Conservation (phyloP, 2,797 vertebrate species). For the Helicolenus hilgendorfi region DNA sequence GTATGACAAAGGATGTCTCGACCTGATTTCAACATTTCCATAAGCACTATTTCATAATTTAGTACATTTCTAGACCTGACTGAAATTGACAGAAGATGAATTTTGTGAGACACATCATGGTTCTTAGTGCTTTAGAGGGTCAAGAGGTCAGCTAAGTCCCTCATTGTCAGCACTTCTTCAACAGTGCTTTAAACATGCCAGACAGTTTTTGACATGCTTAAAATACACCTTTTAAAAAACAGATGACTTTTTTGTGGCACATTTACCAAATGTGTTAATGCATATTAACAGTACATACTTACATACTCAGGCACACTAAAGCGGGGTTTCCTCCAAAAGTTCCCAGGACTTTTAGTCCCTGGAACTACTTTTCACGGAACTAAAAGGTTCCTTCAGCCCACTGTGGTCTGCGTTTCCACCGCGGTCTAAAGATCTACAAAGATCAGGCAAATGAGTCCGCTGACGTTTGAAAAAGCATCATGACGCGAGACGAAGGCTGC, state of each 20-base stretch:
- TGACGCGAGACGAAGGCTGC: too few relatives aligned
- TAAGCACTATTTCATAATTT: neutral
- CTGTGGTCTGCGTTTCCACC: neutral
- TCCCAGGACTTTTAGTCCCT: neutral
- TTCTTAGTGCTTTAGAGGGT: constrained; percentile 13
- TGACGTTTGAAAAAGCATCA: too few relatives aligned
- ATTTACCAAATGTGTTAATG: neutral
- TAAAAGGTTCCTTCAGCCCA: neutral
- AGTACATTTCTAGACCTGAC: neutral
- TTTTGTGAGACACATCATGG: neutral
- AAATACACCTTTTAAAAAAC: neutral
- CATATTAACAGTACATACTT: neutral
- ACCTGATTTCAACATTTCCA: constrained; percentile 42
- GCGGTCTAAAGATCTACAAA: too few relatives aligned
- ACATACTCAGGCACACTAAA: neutral
- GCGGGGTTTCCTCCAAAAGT: neutral
- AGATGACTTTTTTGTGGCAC: neutral
- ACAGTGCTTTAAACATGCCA: neutral
- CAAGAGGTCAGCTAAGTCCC: constrained; percentile 42
- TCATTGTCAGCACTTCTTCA: neutral
- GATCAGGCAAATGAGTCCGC: too few relatives aligned
- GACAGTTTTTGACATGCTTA: neutral
- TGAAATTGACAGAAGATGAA: neutral
- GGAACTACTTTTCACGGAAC: neutral
- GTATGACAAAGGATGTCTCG: constrained; percentile 19